Base-by-base conservation (phyloP, 2,113 vertebrate genomes). In the Brachyistius frenatus region DNA sequence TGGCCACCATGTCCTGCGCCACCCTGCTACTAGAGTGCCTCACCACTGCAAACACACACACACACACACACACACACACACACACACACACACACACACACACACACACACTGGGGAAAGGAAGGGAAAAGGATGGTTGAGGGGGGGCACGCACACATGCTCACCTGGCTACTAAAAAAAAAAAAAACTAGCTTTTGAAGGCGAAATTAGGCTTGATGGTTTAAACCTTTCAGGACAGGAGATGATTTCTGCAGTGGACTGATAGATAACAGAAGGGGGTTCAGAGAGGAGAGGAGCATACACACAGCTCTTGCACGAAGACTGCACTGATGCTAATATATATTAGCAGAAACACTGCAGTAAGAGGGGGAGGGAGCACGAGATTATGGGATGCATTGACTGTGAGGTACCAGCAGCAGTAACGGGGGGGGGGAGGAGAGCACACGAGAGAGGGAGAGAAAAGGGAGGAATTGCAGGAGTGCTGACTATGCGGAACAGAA, bases 301-400 rank as follows among this genome's bases (percentile, higher is more conserved):
- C 76, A 37, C 57, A 47, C 31, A 2, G 69, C 69, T 72, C 37
- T 46, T 70, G 77, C 85, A 81, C 36, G 44, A 70, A 73, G 57
- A 73, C 91, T 79, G 87, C 88, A 86, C 81, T 90, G 91, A 91
- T 70, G 81, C 89, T 93, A 92, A 93, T 93, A 92, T 91, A 93
- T 91, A 93, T 93, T 94, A 94, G 91, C 90, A 91, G 88, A 92
- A 93, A 93, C 91, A 94, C 94, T 94, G 94, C 94, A 92, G 94
- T 87, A 90, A 91, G 86, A 89, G 87, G 87, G 89, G 91, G 90
- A 81, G 87, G 86, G 88, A 78, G 88, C 53, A 49, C 16, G 15
- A 83, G 89, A 89, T 92, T 90, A 92, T 92, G 88, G 91, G 90
- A 89, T 89, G 89, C 90, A 91, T 77, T 78, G 91, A 89, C 76